Base-by-base conservation (phyloP, 2,888 invertebrate genomes). In the Xestia sexstrigata region DNA sequence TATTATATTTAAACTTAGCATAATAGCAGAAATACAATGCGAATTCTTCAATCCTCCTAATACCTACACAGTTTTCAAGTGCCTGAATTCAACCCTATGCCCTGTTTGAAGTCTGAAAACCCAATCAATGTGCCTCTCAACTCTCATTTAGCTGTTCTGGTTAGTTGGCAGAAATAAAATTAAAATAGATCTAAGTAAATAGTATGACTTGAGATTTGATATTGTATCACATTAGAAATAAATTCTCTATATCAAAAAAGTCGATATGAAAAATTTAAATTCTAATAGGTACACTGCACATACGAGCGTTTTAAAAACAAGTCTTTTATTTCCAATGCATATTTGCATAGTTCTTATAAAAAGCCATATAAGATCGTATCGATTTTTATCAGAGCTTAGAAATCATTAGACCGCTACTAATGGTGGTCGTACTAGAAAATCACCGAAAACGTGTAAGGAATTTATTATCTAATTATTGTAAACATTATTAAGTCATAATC, bases 381-480 rank as follows among this genome's bases (percentile, higher is more conserved):
- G n/a, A 47, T n/a, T 65, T 58, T 71, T 78, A 78, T 85, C 60
- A 74, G 52, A 82, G 65, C 78, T 74, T 74, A 86, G 79, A 86
- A 72, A 55, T 52, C 52, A 65, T 68, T 66, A n/a, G 83, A n/a
- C 62, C 52, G 69, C 71, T 26, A 65, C 42, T 20, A 71, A 66
- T 63, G 66, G 55, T 66, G 66, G 79, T 69, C 39, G 72, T 69
- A 75, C 63, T 70, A 66, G 58, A 45, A 58, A n/a, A 74, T 42
- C 20, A 60, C 30, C 30, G 26, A 62, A 72, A 74, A 70, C 58
- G 20, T 52, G 62, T 79, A 70, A 74, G 60, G 67, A 52, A 35
- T 69, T 70, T n/a, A 79, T 88, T 85, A 88, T 79, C 84, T 86
- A 80, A 88, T 87, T 76, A 82, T 76, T 85, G 87, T 82, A 82